phyloP scores from a whole-genome alignment of 2,888 invertebrate genomes.

The Pseudolycoriella hygida region DNA sequence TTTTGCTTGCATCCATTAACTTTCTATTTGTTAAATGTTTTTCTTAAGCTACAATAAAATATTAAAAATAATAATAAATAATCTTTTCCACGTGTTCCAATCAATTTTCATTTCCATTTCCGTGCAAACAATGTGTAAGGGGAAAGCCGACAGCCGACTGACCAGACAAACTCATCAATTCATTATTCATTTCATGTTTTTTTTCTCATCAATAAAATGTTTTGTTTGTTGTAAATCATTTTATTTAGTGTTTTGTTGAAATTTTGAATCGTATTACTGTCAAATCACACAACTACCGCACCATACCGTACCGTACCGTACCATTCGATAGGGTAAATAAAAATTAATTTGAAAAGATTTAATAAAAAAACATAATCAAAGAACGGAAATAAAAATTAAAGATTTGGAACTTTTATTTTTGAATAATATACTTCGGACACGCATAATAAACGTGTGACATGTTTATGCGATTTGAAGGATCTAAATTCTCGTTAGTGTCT shows the following conservation, averaged over 20 bases:
- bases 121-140: slow-evolving; percentile 35
- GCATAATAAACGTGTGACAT: too few species aligned
- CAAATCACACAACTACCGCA: slow-evolving; percentile 1
- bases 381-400: not conserved
- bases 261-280: slow-evolving; percentile 7
- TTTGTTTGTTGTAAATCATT: slow-evolving; percentile 1
- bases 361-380: not conserved
- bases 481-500: too few species aligned
- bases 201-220: slow-evolving; percentile 6
- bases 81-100: not conserved
- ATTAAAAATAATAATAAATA: not conserved
- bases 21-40: slow-evolving; percentile 2
- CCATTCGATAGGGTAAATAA: too few species aligned
- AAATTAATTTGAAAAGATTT: not conserved
- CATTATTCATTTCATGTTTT: slow-evolving; percentile 10
- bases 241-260: not conserved
- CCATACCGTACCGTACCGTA: not conserved
- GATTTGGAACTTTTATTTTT: too few species aligned
- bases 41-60: slow-evolving; percentile 5
- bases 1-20: not conserved
- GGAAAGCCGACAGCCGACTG: slow-evolving; percentile 32
- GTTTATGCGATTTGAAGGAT: too few species aligned
- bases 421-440: too few species aligned
- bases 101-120: not conserved
- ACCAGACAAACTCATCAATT: slow-evolving; percentile 2